Evolutionary conservation across 2,113 vertebrate genomes (phyloP).

Genomic region (Lathamus discolor): DNA sequence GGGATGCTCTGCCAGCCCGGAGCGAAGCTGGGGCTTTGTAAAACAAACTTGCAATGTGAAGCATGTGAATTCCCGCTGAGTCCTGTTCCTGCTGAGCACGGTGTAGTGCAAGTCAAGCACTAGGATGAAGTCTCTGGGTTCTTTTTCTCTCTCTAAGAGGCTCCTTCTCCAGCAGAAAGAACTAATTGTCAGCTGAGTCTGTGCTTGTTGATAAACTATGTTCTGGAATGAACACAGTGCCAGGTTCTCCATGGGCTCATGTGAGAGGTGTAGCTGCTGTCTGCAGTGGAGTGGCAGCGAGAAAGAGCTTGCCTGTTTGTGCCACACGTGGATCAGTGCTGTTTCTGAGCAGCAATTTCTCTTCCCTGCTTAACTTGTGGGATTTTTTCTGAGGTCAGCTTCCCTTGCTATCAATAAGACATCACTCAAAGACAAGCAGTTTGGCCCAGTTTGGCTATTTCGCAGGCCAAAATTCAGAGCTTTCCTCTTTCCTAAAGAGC

Average conservation of each 20-base stretch:
- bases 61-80: neutral
- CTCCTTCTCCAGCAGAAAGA: neutral
- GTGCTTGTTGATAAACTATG: neutral
- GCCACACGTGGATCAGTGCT: rapidly evolving
- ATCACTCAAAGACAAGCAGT: neutral
- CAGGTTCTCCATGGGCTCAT: neutral
- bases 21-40: neutral
- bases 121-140: neutral
- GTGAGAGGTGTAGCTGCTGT: neutral
- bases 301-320: neutral
- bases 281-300: neutral
- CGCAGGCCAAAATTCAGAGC: neutral
- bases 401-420: neutral
- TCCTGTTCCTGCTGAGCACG: neutral
- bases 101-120: neutral
- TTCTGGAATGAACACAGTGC: neutral
- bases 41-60: neutral
- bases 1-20: neutral
- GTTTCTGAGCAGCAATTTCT: neutral
- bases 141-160: neutral
- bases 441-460: neutral
- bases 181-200: neutral
- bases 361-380: neutral
- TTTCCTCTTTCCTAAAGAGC: neutral
- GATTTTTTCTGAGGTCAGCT: neutral